Conservation (phyloP, 2,113 vertebrate species). For the Pipra filicauda region DNA sequence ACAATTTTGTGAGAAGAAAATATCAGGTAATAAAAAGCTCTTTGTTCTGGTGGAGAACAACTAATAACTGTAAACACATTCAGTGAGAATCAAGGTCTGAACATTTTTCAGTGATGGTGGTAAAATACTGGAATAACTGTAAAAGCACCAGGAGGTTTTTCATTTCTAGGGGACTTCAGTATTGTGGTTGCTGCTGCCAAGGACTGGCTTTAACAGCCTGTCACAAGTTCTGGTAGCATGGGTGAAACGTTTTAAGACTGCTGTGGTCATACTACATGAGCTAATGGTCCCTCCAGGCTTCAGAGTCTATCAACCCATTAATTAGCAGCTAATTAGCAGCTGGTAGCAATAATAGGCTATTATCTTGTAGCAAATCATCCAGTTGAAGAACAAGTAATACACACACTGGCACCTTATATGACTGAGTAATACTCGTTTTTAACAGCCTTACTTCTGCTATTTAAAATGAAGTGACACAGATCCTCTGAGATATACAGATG, state of each 20-base stretch:
- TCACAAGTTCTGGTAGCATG: not conserved
- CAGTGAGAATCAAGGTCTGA: not conserved
- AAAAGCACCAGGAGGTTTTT: not conserved
- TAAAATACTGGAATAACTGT: not conserved
- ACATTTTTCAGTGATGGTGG: not conserved
- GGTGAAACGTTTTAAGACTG: not conserved
- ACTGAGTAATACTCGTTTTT: not conserved
- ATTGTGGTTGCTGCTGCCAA: not conserved
- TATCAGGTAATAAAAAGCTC: not conserved
- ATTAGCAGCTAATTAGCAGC: slow-evolving; percentile 63
- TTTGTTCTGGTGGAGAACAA: not conserved
- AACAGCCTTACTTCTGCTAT: not conserved
- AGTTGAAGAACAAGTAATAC: not conserved
- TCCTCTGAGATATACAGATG: not conserved
- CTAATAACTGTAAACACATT: not conserved
- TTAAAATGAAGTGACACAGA: not conserved
- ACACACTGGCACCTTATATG: not conserved
- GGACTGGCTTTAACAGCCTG: not conserved
- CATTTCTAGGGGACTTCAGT: not conserved
- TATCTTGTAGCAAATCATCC: slow-evolving; percentile 35
- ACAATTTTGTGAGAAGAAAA: not conserved
- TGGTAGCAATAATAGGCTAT: slow-evolving; percentile 54
- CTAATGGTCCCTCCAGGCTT: slow-evolving; percentile 40
- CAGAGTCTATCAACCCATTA: slow-evolving; percentile 51
- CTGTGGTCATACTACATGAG: slow-evolving; percentile 7